Evolutionary conservation across 2,888 invertebrate species (phyloP).

Genomic region (Mamestra brassicae): DNA sequence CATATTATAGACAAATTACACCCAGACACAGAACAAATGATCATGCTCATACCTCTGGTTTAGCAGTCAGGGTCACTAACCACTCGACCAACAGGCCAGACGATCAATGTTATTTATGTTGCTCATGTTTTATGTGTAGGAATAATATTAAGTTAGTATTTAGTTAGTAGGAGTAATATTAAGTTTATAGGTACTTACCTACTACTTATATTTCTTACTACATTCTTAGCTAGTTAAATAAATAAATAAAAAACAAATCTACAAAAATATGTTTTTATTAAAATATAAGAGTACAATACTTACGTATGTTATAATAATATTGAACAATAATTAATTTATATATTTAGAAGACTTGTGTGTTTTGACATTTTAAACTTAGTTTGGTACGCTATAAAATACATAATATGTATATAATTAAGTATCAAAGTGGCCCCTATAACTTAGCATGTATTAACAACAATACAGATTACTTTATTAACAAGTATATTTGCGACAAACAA

Average conservation of each 20-base stretch:
- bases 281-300: slow-evolving; percentile 45
- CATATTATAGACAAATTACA: no score
- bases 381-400: background rate
- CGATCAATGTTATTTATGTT: no score
- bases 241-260: slow-evolving; percentile 28
- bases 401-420: background rate
- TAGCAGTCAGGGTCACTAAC: no score
- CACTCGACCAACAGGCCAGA: no score
- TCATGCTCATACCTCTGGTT: no score
- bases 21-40: no score
- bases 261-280: slow-evolving; percentile 56
- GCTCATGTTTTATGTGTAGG: no score
- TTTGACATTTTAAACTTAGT: slow-evolving; percentile 22
- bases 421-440: slow-evolving; percentile 23
- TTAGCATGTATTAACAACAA: slow-evolving; percentile 12
- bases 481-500: slow-evolving; percentile 12
- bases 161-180: no score
- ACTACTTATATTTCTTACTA: no score
- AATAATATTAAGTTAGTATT: no score
- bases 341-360: slow-evolving; percentile 11
- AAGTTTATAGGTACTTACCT: no score
- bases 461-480: background rate
- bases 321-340: slow-evolving; percentile 24
- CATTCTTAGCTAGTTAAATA: no score
- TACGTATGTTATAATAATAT: slow-evolving; percentile 15